Conservation (phyloP, 2,888 invertebrate genomes). For the Zeuzera pyrina region DNA sequence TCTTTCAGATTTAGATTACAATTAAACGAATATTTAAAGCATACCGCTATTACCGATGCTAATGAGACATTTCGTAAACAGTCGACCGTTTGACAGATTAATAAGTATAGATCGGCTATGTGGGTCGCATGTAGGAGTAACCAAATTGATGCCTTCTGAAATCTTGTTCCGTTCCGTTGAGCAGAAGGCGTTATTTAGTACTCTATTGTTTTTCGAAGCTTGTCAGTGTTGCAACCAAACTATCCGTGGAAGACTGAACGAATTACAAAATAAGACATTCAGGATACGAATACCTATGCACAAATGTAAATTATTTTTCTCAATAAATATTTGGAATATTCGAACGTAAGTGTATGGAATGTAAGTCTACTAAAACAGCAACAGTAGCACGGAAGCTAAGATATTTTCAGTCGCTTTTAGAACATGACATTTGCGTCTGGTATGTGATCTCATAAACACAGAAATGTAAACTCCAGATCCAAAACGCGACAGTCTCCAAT, state of each 20-base stretch:
- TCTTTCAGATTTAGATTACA: conserved; percentile 22
- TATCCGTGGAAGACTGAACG: too few relatives aligned
- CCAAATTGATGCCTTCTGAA: conserved; percentile 36
- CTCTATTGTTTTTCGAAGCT: conserved; percentile 45
- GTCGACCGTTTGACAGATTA: conserved; percentile 32
- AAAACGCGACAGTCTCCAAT: not conserved
- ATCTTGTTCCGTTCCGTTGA: conserved; percentile 34
- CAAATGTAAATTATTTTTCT: too few relatives aligned
- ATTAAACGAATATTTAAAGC: conserved; percentile 23
- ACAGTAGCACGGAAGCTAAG: too few relatives aligned
- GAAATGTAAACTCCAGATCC: not conserved
- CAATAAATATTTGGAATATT: too few relatives aligned
- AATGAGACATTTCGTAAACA: conserved; percentile 33
- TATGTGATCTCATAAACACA: not conserved
- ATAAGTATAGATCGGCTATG: conserved; percentile 18
- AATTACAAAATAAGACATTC: too few relatives aligned
- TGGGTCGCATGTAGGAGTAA: conserved; percentile 49
- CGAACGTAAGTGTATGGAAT: too few relatives aligned
- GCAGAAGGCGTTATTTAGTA: conserved; percentile 34
- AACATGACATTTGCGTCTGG: not conserved
- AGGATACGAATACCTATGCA: too few relatives aligned
- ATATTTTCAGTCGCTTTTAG: not conserved
- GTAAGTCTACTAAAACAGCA: too few relatives aligned
- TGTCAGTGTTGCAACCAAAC: too few relatives aligned
- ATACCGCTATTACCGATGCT: conserved; percentile 24